Percentiles rank a stretch among this genome's conserved stretches.
These are phyloP conservation scores for Tenthredo distinguenda DNA, from an alignment of 2,888 invertebrate genomes.

Conservation along the genomic window DNA sequence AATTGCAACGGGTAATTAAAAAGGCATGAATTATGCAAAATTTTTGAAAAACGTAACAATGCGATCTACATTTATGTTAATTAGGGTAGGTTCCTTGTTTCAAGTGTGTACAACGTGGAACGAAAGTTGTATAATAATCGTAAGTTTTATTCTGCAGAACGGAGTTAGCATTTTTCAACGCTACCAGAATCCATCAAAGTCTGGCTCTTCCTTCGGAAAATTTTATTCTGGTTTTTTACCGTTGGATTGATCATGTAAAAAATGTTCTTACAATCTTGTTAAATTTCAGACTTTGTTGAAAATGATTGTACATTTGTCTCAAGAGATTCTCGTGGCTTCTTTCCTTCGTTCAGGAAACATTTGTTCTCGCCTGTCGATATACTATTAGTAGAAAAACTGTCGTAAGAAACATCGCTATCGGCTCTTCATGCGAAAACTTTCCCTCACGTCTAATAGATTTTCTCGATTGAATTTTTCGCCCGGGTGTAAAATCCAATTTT, in stretches of 20 bases:
- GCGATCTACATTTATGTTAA: constrained; percentile 46
- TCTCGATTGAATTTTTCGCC: background rate
- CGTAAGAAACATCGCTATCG: constrained; percentile 1
- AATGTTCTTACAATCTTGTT: background rate
- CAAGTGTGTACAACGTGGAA: constrained; percentile 12
- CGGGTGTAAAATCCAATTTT: background rate
- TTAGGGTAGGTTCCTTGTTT: constrained; percentile 12
- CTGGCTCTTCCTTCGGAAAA: background rate
- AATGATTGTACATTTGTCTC: constrained; percentile 2
- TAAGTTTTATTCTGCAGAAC: constrained; percentile 5
- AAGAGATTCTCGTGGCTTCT: background rate
- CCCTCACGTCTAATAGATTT: background rate
- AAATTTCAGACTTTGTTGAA: background rate
- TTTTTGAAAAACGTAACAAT: constrained; percentile 22
- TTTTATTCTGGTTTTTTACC: background rate
- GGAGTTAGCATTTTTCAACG: constrained; percentile 10
- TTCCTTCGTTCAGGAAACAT: background rate
- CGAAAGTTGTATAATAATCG: constrained; percentile 11
- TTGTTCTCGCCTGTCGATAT: constrained; percentile 30
- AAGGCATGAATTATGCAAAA: constrained; percentile 45
- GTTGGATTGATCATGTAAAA: background rate
- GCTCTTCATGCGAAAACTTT: constrained; percentile 23
- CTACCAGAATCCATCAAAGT: background rate
- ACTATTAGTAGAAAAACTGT: background rate
- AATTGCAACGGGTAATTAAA: constrained; percentile 12